These are phyloP conservation scores for Ecdyonurus torrentis DNA, from an alignment of 2,888 invertebrate species.

Conservation along the genomic window DNA sequence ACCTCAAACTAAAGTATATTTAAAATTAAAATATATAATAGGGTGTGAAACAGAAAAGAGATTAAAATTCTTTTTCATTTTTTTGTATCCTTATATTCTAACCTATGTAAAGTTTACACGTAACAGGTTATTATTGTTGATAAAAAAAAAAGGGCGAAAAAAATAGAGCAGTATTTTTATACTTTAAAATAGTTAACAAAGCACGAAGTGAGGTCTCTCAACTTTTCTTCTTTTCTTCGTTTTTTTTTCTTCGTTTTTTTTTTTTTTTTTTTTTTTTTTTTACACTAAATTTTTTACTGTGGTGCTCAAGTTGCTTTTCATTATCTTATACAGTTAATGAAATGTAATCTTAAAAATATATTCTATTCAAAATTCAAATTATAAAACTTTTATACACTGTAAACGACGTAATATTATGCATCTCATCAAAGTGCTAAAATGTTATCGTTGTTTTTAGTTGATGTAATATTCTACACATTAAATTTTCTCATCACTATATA, in stretches of 20 bases:
- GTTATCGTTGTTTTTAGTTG: no score
- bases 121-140: no score
- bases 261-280: background rate
- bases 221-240: no score
- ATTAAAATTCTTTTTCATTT: background rate
- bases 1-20: background rate
- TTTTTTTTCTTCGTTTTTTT: no score
- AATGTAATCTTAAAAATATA: background rate
- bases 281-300: background rate
- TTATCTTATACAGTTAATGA: background rate
- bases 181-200: background rate
- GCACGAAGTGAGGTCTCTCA: background rate
- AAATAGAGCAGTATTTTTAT: background rate
- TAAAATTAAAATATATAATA: background rate
- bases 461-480: no score
- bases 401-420: no score
- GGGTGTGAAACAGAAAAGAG: background rate
- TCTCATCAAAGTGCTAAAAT: no score
- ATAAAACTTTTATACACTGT: background rate
- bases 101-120: background rate
- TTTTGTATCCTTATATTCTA: background rate
- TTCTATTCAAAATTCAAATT: background rate
- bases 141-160: background rate
- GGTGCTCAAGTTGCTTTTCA: background rate
- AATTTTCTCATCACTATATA: no score